A percentile compares a stretch with the other conserved stretches of the same genome.
phyloP scores from a whole-genome alignment of 2,888 invertebrate species.

The Eurytoma californica region DNA sequence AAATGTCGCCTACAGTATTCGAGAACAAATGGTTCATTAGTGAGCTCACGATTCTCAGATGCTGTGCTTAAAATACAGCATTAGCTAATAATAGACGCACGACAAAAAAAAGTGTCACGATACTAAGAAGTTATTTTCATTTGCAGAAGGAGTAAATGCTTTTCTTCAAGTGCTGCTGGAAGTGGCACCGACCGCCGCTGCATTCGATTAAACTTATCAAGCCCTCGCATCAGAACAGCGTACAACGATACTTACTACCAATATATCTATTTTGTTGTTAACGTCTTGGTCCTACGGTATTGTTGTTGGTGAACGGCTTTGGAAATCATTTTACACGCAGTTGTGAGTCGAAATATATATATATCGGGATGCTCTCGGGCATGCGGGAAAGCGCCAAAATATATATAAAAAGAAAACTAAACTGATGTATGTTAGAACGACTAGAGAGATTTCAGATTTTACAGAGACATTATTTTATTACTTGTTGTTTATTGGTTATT shows the following conservation, averaged over 20 bases:
- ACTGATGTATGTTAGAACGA: slow-evolving; percentile 43
- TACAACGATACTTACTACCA: slow-evolving; percentile 50
- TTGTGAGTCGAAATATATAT: slow-evolving; percentile 23
- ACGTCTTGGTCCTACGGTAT: slow-evolving; percentile 37
- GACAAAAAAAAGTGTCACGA: too few species aligned
- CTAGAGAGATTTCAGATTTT: slow-evolving; percentile 53
- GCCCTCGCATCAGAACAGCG: slow-evolving; percentile 25
- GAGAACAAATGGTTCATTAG: too few species aligned
- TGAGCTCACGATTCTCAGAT: too few species aligned
- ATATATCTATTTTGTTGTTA: slow-evolving; percentile 37
- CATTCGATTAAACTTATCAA: slow-evolving; percentile 71
- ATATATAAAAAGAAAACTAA: slow-evolving; percentile 24
- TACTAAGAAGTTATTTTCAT: slow-evolving; percentile 26
- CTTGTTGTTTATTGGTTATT: slow-evolving; percentile 55
- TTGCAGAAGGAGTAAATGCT: slow-evolving; percentile 90
- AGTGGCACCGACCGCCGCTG: slow-evolving; percentile 91
- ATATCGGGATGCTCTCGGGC: slow-evolving; percentile 10
- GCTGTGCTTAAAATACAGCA: too few species aligned
- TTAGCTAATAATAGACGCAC: too few species aligned
- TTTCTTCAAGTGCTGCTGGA: slow-evolving; percentile 93
- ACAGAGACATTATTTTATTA: slow-evolving; percentile 56
- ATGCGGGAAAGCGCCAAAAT: background rate
- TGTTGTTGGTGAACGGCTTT: slow-evolving; percentile 42
- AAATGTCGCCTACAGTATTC: too few species aligned
- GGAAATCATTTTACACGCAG: slow-evolving; percentile 41